Conservation (phyloP, 2,888 invertebrate species). For the Zygogramma bicolorata region DNA sequence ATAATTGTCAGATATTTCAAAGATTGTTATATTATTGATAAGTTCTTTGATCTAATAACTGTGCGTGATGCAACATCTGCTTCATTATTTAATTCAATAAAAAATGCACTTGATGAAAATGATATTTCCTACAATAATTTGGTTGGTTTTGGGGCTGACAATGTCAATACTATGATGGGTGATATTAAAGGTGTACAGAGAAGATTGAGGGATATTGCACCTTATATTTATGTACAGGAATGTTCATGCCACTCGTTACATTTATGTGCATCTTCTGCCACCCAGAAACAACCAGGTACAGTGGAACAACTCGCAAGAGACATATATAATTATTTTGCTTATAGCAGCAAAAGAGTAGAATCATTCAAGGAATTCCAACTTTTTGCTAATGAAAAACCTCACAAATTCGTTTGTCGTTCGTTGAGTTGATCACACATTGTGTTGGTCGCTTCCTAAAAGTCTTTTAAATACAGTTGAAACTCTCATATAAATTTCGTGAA, state of each 20-base stretch:
- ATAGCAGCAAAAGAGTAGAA: background rate
- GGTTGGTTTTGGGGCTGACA: constrained; percentile 41
- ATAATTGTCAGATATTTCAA: too few species aligned
- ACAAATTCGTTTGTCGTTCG: too few species aligned
- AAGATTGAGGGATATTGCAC: constrained; percentile 19
- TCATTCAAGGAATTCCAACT: constrained; percentile 44
- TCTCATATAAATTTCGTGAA: too few species aligned
- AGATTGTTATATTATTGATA: too few species aligned
- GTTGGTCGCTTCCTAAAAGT: too few species aligned
- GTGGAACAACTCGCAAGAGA: constrained; percentile 26
- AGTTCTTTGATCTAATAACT: too few species aligned
- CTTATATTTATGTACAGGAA: constrained; percentile 34
- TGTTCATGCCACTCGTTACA: constrained; percentile 44
- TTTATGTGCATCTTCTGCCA: constrained; percentile 34
- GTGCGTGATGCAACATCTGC: too few species aligned
- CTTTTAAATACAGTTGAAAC: too few species aligned
- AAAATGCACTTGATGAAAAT: too few species aligned
- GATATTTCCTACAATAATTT: constrained; percentile 34
- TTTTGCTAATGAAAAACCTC: constrained; percentile 40
- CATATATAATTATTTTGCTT: background rate
- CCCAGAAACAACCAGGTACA: constrained; percentile 24
- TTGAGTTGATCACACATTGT: too few species aligned
- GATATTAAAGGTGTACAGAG: constrained; percentile 19
- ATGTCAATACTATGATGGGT: constrained; percentile 44
- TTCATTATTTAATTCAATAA: too few species aligned